Conservation (phyloP, 2,888 invertebrate species). For the Sinhomidia bicolor region DNA sequence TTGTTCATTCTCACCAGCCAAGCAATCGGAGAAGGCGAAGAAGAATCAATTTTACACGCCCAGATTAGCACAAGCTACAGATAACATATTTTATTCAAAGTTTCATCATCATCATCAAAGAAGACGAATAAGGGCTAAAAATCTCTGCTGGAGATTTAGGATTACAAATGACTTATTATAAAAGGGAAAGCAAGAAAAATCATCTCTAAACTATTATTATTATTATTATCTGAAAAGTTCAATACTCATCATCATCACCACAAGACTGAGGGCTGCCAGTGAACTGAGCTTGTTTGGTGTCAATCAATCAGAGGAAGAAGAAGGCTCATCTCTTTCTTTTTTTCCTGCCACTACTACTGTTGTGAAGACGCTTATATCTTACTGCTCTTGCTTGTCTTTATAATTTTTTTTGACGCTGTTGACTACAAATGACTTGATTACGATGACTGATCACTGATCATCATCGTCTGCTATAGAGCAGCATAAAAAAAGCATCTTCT, state of each 20-base stretch:
- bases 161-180: slow-evolving; percentile 44
- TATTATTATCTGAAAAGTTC: not conserved
- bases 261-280: not conserved
- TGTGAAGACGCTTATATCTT: not conserved
- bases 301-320: slow-evolving; percentile 46
- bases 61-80: slow-evolving; percentile 45
- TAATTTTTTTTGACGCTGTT: slow-evolving; percentile 37
- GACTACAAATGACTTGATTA: slow-evolving; percentile 71
- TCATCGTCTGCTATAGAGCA: no score
- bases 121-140: not conserved
- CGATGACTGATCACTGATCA: slow-evolving; percentile 60
- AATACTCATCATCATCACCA: not conserved
- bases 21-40: not conserved
- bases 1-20: not conserved
- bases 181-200: slow-evolving; percentile 9
- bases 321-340: not conserved
- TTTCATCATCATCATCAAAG: not conserved
- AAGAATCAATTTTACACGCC: slow-evolving; percentile 62
- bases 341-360: not conserved
- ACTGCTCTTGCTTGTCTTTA: not conserved
- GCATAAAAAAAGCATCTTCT: no score
- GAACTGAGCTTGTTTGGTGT: slow-evolving; percentile 35
- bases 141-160: slow-evolving; percentile 58
- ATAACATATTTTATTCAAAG: not conserved
- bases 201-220: not conserved